Evolutionary conservation across 2,888 invertebrate species (phyloP).

Genomic region (Tipula vernalis): DNA sequence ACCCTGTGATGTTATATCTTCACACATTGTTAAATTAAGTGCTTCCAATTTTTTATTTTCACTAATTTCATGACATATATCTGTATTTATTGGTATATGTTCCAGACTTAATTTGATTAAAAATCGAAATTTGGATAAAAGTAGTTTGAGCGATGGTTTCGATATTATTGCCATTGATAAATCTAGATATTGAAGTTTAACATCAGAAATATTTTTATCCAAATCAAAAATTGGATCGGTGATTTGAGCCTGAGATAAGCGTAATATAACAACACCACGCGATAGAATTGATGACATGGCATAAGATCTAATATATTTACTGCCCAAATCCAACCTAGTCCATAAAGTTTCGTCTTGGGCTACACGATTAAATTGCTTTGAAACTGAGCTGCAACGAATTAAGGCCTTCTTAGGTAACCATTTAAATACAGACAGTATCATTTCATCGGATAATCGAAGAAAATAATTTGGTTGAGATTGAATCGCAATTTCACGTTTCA

Average conservation of each 20-base stretch:
- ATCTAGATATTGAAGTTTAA: conserved; percentile 71
- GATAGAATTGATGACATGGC: conserved; percentile 62
- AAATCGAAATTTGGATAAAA: conserved; percentile 51
- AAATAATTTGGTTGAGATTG: conserved; percentile 41
- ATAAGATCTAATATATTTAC: conserved; percentile 50
- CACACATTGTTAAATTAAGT: conserved; percentile 72
- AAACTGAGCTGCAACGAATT: conserved; percentile 58
- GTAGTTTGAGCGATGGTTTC: conserved; percentile 39
- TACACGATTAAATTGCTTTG: conserved; percentile 66
- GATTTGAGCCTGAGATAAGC: conserved; percentile 62
- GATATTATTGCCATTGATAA: conserved; percentile 67
- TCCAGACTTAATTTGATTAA: conserved; percentile 79
- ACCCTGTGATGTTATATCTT: conserved; percentile 52
- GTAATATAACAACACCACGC: conserved; percentile 62
- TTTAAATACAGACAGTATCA: conserved; percentile 67
- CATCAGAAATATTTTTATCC: conserved; percentile 32
- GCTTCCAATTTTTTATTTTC: conserved; percentile 56
- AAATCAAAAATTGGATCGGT: conserved; percentile 40
- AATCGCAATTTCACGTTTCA: conserved; percentile 26
- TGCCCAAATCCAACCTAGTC: conserved; percentile 70
- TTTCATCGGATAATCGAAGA: conserved; percentile 68
- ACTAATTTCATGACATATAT: conserved; percentile 54
- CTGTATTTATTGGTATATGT: conserved; percentile 50
- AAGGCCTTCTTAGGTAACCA: conserved; percentile 69
- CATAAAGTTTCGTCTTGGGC: conserved; percentile 76